Evolutionary conservation across 2,113 vertebrate species (phyloP), one percentile per base, ranked within the genome.

Genomic region (Poeciliopsis prolifica): DNA sequence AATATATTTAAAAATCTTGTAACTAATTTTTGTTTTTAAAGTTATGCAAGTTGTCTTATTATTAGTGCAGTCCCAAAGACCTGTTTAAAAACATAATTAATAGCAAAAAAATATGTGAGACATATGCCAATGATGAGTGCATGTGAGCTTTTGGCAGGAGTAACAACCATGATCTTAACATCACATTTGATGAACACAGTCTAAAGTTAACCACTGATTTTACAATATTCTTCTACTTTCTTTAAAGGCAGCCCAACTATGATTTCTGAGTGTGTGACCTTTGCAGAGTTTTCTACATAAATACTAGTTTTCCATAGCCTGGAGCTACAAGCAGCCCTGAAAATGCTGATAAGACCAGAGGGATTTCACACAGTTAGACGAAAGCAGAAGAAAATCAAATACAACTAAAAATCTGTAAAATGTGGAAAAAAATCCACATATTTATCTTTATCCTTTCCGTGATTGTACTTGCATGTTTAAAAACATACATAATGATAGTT

Each of bases 321-420:
- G 54, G 22, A 82, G 79, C 75, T 12, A 80, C n/a, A 80, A 70
- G 61, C 74, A 83, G 64, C 60, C 72, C 51, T 48, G 58, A 81
- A 85, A 80, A 82, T 85, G 79, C 61, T 72, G 72, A 78, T 61
- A 61, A 80, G 81, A 69, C 65, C 44, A 48, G 44, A 72, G 75
- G 85, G 86, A 81, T 65, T 19, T 79, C 72, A 81, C 65, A 31
- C 62, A 26, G 24, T 82, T 72, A 72, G 78, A 60, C 66, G 51
- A 64, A 28, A 51, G 29, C 33, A 84, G 65, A 70, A 33, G 29
- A 17, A 35, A 66, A 74, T n/a, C 63, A 70, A 29, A 63, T 44
- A 83, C 75, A 83, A 33, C 40, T 42, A 86, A 81, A 44, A 64
- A 67, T 35, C 62, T 12, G 0, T 11, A 3, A 9, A 42, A 63